phyloP scores from a whole-genome alignment of 2,888 invertebrate genomes.

The Cosmia trapezina region DNA sequence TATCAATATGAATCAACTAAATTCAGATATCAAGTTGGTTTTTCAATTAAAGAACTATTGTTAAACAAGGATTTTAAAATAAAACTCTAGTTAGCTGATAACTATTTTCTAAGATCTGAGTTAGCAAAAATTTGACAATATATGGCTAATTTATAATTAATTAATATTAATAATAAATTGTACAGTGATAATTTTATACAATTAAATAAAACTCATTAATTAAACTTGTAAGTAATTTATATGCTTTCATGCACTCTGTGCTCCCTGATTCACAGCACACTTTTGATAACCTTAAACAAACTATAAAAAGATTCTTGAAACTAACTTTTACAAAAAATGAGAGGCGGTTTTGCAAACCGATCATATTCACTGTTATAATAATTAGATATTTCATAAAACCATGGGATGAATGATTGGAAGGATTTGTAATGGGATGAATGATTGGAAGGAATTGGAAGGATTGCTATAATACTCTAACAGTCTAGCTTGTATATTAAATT shows the following conservation, averaged over 20 bases:
- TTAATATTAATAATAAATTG: not conserved
- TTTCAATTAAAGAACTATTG: not conserved
- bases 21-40: not conserved
- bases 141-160: too few species aligned
- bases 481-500: not conserved
- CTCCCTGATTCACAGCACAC: not conserved
- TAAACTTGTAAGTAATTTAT: not conserved
- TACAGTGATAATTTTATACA: not conserved
- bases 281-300: slow-evolving; percentile 17
- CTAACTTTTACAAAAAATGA: not conserved
- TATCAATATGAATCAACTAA: not conserved
- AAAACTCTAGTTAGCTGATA: not conserved
- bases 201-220: not conserved
- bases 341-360: not conserved
- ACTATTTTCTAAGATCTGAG: not conserved
- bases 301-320: not conserved
- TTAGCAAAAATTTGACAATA: not conserved
- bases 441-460: not conserved
- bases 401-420: not conserved
- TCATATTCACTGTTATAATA: not conserved
- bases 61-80: not conserved
- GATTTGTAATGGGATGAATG: not conserved
- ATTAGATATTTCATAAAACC: not conserved
- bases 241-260: not conserved
- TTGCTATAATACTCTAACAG: not conserved